phyloP scores from a whole-genome alignment of 2,113 vertebrate species.

The Mastomys natalensis region DNA sequence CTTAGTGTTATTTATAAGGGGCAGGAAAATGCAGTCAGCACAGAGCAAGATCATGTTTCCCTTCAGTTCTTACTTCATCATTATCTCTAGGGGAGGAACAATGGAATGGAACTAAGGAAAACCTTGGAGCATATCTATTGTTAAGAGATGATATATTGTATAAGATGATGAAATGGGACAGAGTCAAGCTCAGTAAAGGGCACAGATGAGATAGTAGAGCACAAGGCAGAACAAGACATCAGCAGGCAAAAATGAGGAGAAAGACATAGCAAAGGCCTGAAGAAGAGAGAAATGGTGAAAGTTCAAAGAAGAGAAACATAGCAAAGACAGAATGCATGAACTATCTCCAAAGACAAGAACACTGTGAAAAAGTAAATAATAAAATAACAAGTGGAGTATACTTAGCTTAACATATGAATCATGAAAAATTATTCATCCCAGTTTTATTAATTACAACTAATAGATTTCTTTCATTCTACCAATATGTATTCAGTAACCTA shows the following conservation, averaged over 20 bases:
- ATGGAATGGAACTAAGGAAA: not conserved
- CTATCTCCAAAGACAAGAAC: not conserved
- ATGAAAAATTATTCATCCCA: not conserved
- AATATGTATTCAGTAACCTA: not conserved
- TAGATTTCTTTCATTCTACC: not conserved
- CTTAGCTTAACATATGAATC: not conserved
- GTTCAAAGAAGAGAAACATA: not conserved
- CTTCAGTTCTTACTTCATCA: not conserved
- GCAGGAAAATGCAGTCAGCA: not conserved
- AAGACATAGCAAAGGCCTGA: not conserved
- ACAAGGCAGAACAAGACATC: no score
- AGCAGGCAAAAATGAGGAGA: not conserved
- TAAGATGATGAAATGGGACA: not conserved
- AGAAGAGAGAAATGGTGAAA: not conserved
- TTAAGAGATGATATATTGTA: not conserved
- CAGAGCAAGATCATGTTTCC: not conserved
- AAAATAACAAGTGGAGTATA: not conserved
- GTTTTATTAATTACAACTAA: not conserved
- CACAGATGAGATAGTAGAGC: not conserved
- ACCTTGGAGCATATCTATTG: not conserved
- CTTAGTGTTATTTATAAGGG: not conserved
- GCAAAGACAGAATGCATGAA: not conserved
- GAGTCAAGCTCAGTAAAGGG: not conserved
- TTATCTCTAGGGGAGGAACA: slow-evolving; percentile 1
- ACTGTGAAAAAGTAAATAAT: not conserved